Evolutionary conservation across 2,797 vertebrate genomes (phyloP), one percentile per base, ranked within the genome.

Genomic region (Sphenopsis melanotis): DNA sequence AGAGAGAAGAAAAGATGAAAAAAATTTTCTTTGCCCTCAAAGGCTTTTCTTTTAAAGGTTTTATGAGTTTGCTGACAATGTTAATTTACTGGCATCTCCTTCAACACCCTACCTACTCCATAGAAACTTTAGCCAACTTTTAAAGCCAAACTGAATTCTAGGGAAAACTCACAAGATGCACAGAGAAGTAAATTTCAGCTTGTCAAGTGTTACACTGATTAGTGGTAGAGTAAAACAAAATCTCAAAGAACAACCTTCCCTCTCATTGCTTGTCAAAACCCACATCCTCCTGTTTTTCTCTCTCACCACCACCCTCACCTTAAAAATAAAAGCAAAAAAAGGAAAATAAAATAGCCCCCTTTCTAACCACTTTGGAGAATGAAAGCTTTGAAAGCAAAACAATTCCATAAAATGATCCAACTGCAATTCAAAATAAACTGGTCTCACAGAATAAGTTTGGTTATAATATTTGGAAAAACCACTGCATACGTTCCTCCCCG

Each of bases 71-170:
- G 81, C 93, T 97, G 96, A 97, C 94, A 96, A 93, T 49, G 46
- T 83, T 88, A 69, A 96, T 95, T 96, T 95, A 91, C 50, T 47
- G 36, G 68, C 64, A 65, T 94, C 83, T 97, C 96, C 78, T 94
- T 96, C 94, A 93, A 88, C 94, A 94, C 66, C 69, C 89, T 66
- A 95, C 88, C 88, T 94, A 50, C 82, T 93, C 78, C 72, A 63
- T 72, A 60, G 66, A 93, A 90, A 79, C 83, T 85, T 95, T 68
- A 96, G 85, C 90, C 95, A 96, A 89, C 65, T 96, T 97, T 93
- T 95, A 93, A 97, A 97, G 95, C 81, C 26, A 93, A 97, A 94
- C 56, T 89, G 88, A 95, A 96, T 96, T 94, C 63, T 95, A 89
- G 83, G 68, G 74, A 90, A 97, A 95, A 89, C 66, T 87, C 78